These are phyloP conservation scores for Spilarctia lutea DNA, from an alignment of 2,888 invertebrate species.

Conservation along the genomic window DNA sequence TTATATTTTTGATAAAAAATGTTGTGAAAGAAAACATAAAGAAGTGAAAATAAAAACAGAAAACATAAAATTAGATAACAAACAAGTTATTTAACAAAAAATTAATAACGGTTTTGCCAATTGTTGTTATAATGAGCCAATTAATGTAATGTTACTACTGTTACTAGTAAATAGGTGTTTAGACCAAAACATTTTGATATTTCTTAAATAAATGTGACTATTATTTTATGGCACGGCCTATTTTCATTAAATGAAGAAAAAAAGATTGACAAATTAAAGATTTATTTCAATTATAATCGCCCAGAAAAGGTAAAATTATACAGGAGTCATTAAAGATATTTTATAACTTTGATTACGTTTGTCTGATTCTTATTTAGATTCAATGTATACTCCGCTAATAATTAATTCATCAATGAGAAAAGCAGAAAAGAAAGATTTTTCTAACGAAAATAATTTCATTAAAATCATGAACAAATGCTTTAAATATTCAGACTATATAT, in stretches of 20 bases:
- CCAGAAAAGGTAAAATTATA: not conserved
- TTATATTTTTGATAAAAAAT: conserved; percentile 59
- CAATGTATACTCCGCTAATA: not conserved
- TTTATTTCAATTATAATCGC: not conserved
- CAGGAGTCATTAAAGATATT: not conserved
- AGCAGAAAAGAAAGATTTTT: not conserved
- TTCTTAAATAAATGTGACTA: conserved; percentile 56
- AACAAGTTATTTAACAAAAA: conserved; percentile 80
- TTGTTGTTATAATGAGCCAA: conserved; percentile 55
- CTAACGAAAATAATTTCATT: not conserved
- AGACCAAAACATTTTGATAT: conserved; percentile 47
- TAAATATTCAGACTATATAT: not conserved
- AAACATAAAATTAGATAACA: conserved; percentile 84
- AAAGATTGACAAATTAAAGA: conserved; percentile 5
- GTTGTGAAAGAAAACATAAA: conserved; percentile 64
- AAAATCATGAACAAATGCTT: not conserved
- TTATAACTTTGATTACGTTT: not conserved
- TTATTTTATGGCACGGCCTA: conserved; percentile 62
- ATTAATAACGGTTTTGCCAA: conserved; percentile 74
- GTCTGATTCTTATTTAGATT: not conserved
- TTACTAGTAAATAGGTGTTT: conserved; percentile 27
- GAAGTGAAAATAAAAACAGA: conserved; percentile 68
- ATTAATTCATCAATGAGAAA: not conserved
- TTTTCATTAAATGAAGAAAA: conserved; percentile 30
- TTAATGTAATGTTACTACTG: conserved; percentile 24